Conservation (phyloP, 2,113 vertebrate genomes). For the Scatophagus argus region DNA sequence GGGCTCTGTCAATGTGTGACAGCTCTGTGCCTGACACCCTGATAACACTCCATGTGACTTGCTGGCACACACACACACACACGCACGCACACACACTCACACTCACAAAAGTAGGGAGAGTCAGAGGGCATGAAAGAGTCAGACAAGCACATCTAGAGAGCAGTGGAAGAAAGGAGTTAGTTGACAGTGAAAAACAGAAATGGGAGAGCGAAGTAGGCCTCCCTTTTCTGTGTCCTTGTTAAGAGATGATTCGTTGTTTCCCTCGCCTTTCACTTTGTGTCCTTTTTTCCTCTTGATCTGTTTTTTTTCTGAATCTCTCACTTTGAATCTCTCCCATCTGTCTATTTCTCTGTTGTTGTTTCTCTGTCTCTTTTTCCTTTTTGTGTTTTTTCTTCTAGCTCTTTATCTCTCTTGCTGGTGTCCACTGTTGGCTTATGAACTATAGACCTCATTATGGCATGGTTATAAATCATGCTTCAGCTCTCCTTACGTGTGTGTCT, state of each 20-base stretch:
- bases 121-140: constrained; percentile 61
- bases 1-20: constrained; percentile 76
- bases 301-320: constrained; percentile 9
- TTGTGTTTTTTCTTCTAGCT: constrained; percentile 6
- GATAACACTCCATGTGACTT: constrained; percentile 77
- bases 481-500: background rate
- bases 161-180: constrained; percentile 46
- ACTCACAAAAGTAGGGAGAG: constrained; percentile 66
- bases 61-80: constrained; percentile 19
- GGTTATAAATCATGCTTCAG: constrained; percentile 23
- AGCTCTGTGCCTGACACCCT: constrained; percentile 75
- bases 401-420: background rate
- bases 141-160: constrained; percentile 56
- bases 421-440: constrained; percentile 47
- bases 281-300: constrained; percentile 16
- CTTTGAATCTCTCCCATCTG: constrained; percentile 46
- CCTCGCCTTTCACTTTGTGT: constrained; percentile 2
- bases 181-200: constrained; percentile 46
- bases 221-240: constrained; percentile 39
- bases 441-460: constrained; percentile 36
- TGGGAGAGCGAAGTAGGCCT: constrained; percentile 27
- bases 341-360: constrained; percentile 21
- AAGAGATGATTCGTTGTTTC: constrained; percentile 38
- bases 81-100: constrained; percentile 17
- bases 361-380: background rate